Conservation (phyloP, 2,113 vertebrate species). For the Pachypanchax playfairii region DNA sequence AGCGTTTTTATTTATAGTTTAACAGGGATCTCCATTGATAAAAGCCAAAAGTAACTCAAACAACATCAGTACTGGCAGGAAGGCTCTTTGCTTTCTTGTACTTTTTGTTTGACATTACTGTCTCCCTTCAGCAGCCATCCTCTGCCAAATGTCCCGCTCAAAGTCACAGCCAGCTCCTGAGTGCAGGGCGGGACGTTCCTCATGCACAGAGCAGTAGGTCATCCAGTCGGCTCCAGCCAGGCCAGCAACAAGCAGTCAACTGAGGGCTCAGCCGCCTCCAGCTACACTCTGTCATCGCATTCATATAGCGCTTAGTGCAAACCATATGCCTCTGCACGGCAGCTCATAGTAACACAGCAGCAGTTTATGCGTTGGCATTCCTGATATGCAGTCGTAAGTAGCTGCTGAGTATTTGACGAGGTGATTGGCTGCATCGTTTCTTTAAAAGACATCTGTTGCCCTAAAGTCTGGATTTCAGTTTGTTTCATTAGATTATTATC, state of each 20-base stretch:
- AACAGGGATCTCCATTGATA: background rate
- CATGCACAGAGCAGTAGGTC: conserved; percentile 42
- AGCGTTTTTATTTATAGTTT: conserved; percentile 4
- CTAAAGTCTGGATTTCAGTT: conserved; percentile 45
- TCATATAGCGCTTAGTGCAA: conserved; percentile 54
- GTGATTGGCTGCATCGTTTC: conserved; percentile 20
- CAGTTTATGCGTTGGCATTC: conserved; percentile 71
- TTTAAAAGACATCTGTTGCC: conserved; percentile 42
- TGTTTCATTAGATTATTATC: conserved; percentile 51
- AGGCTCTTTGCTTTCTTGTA: conserved; percentile 1
- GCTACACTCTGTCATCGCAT: conserved; percentile 67
- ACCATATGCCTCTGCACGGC: conserved; percentile 57
- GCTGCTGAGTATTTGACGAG: conserved; percentile 60
- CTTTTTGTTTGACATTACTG: conserved; percentile 23
- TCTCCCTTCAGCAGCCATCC: background rate
- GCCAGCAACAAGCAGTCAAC: conserved; percentile 48
- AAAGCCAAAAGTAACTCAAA: conserved; percentile 16
- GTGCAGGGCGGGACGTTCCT: conserved; percentile 31
- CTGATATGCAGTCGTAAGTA: conserved; percentile 62
- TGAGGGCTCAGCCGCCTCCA: conserved; percentile 52
- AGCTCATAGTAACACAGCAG: conserved; percentile 58
- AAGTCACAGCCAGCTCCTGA: conserved; percentile 34
- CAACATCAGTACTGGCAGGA: conserved; percentile 18
- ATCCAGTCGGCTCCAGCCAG: conserved; percentile 43
- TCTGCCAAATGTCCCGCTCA: conserved; percentile 23